These are phyloP conservation scores for Erinaceus europaeus DNA, from an alignment of 2,113 vertebrate species.

Conservation along the genomic window DNA sequence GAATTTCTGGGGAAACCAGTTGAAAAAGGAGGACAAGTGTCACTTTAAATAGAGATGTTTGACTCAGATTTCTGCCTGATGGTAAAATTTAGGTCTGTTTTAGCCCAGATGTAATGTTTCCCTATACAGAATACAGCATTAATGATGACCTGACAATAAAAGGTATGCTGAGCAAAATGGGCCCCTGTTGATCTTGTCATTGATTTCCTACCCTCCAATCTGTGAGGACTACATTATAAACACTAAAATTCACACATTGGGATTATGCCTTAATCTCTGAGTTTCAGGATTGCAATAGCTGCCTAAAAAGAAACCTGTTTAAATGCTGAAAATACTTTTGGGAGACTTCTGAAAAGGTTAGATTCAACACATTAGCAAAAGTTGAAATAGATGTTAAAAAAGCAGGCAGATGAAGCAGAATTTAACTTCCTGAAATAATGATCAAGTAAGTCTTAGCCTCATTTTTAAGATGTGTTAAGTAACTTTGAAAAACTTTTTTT, in stretches of 20 bases:
- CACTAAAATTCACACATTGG: conserved; percentile 77
- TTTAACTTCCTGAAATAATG: conserved; percentile 43
- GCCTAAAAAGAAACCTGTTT: conserved; percentile 76
- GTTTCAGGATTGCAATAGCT: conserved; percentile 73
- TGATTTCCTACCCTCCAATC: conserved; percentile 68
- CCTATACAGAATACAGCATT: conserved; percentile 86
- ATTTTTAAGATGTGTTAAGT: not conserved
- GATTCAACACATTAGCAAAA: conserved; percentile 15
- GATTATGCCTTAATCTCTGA: conserved; percentile 72
- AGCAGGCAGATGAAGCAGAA: not conserved
- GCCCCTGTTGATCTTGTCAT: conserved; percentile 78
- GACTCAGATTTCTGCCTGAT: conserved; percentile 88
- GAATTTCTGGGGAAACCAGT: conserved; percentile 89
- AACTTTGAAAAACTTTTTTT: conserved; percentile 1
- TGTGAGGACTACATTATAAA: conserved; percentile 78
- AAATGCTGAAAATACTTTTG: conserved; percentile 73
- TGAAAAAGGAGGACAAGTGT: conserved; percentile 90
- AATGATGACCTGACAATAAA: conserved; percentile 86
- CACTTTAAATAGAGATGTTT: conserved; percentile 90
- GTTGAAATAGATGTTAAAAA: conserved; percentile 20
- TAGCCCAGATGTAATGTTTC: conserved; percentile 86
- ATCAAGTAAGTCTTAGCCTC: conserved; percentile 36
- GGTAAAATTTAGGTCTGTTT: conserved; percentile 87
- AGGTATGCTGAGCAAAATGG: conserved; percentile 77
- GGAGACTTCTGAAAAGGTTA: conserved; percentile 9